Evolutionary conservation across 2,888 invertebrate genomes (phyloP).

Genomic region (Scaptomyza polygonia): DNA sequence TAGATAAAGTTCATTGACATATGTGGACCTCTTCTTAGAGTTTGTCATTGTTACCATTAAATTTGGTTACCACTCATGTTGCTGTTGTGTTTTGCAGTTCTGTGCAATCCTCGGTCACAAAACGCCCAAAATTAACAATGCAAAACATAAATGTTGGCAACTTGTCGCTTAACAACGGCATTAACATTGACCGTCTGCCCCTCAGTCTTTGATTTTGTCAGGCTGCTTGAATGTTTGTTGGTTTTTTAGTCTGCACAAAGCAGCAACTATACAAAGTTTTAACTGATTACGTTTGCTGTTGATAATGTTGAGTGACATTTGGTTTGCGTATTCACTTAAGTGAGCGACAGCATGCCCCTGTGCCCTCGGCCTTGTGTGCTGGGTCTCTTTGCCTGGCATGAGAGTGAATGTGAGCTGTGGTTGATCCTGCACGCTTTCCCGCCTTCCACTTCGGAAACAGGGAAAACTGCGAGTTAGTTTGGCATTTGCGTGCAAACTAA

Average conservation of each 20-base stretch:
- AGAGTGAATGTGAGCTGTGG: conserved; percentile 25
- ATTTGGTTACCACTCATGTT: no score
- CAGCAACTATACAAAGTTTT: conserved; percentile 64
- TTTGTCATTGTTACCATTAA: no score
- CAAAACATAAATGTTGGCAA: conserved; percentile 72
- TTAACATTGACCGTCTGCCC: no score
- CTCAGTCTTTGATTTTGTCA: background rate
- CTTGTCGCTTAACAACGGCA: conserved; percentile 57
- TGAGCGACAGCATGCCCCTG: conserved; percentile 62
- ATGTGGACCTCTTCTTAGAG: no score
- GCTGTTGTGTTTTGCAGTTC: conserved; percentile 47
- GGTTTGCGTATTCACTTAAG: conserved; percentile 80
- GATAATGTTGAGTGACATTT: conserved; percentile 80
- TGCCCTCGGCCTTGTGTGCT: background rate
- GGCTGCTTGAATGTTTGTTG: conserved; percentile 18
- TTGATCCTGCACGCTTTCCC: conserved; percentile 6
- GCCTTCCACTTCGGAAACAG: conserved; percentile 2
- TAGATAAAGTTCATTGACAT: no score
- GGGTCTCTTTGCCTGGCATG: conserved; percentile 5
- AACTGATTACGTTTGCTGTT: conserved; percentile 79
- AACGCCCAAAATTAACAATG: conserved; percentile 69
- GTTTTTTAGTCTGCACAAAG: conserved; percentile 46
- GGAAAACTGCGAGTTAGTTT: conserved; percentile 45
- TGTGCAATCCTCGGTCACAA: conserved; percentile 41
- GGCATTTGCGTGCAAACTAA: conserved; percentile 62